These are phyloP conservation scores for Heterocephalus glaber DNA, from an alignment of 2,113 vertebrate species.

Conservation along the genomic window DNA sequence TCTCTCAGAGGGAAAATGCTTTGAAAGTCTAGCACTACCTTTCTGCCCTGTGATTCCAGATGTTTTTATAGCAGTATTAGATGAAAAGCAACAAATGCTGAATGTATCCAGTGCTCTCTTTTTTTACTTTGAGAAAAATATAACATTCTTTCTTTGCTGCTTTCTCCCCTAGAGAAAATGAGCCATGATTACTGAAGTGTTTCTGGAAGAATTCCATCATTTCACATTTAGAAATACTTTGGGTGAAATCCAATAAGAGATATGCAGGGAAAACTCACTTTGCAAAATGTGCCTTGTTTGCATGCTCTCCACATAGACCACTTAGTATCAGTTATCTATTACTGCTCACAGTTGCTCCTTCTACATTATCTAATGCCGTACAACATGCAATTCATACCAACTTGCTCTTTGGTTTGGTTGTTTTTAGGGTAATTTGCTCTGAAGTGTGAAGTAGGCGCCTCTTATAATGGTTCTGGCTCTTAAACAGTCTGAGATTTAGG, in stretches of 20 bases:
- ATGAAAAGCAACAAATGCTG: neutral
- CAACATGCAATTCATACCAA: neutral
- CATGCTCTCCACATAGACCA: neutral
- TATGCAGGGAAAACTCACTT: conserved; percentile 28
- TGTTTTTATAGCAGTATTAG: conserved; percentile 1
- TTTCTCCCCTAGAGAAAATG: conserved; percentile 41
- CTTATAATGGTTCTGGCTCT: neutral
- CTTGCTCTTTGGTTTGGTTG: neutral
- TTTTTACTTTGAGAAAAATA: conserved; percentile 41
- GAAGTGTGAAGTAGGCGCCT: neutral
- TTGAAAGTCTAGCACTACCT: neutral
- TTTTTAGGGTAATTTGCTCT: conserved; percentile 4
- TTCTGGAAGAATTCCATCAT: conserved; percentile 22
- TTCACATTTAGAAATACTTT: conserved; percentile 44
- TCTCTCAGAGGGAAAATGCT: neutral
- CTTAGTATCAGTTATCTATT: neutral
- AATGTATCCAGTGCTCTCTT: neutral
- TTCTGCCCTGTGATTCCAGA: neutral
- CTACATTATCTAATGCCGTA: neutral
- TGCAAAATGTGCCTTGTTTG: conserved; percentile 41
- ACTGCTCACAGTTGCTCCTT: neutral
- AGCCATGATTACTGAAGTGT: conserved; percentile 26
- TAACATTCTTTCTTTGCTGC: neutral
- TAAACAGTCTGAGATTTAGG: neutral
- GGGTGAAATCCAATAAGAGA: conserved; percentile 45